Conservation (phyloP, 1,140 invertebrate species). For the Drosophila truncata region DNA sequence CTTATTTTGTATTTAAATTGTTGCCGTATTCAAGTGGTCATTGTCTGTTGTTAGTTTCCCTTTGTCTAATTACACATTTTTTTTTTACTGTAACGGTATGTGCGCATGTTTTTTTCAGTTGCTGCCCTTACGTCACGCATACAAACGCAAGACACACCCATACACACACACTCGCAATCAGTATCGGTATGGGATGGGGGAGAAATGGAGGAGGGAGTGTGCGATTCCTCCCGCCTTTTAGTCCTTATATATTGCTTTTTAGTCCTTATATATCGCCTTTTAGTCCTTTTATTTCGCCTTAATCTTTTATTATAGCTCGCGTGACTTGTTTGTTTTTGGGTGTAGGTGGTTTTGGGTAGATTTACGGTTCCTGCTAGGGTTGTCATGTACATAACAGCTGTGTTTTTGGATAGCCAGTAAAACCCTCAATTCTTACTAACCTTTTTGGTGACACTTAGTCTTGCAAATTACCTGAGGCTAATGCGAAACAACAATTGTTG, state of each 20-base stretch:
- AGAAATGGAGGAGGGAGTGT: background rate
- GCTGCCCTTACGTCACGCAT: conserved; percentile 50
- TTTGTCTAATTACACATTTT: conserved; percentile 62
- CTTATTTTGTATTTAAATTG: conserved; percentile 36
- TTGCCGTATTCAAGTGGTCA: conserved; percentile 31
- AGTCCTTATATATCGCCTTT: conserved; percentile 18
- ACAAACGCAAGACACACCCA: conserved; percentile 29
- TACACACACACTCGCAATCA: background rate
- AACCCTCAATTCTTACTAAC: too few species aligned
- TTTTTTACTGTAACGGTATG: conserved; percentile 60
- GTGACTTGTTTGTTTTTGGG: too few species aligned
- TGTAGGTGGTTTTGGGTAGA: too few species aligned
- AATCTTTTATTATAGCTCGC: too few species aligned
- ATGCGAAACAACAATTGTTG: too few species aligned
- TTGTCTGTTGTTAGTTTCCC: conserved; percentile 42
- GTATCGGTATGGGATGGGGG: conserved; percentile 5
- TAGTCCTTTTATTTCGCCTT: conserved; percentile 13
- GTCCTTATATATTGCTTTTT: conserved; percentile 19
- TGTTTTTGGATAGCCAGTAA: too few species aligned
- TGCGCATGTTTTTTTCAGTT: conserved; percentile 60
- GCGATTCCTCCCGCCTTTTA: conserved; percentile 14
- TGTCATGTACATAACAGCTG: too few species aligned
- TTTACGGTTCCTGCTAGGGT: too few species aligned
- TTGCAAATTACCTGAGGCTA: too few species aligned
- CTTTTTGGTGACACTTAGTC: too few species aligned